Evolutionary conservation across 1,140 invertebrate genomes (phyloP).

Genomic region (Adelges cooleyi): DNA sequence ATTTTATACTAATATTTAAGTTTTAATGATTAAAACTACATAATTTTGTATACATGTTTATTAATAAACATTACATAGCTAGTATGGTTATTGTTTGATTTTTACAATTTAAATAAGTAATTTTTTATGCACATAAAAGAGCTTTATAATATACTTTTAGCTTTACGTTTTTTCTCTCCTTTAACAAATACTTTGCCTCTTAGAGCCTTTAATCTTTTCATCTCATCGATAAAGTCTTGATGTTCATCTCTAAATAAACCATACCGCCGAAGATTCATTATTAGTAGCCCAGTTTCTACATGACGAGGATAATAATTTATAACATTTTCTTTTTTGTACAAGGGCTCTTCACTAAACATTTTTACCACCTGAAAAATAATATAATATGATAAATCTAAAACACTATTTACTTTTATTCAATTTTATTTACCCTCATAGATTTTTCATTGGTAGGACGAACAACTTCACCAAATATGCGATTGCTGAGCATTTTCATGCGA

Average conservation of each 20-base stretch:
- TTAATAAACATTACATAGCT: no score
- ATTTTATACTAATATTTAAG: no score
- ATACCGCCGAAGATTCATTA: slow-evolving; percentile 58
- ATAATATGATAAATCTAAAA: slow-evolving; percentile 12
- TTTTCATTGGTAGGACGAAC: slow-evolving; percentile 55
- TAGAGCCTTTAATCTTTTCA: slow-evolving; percentile 58
- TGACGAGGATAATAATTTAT: slow-evolving; percentile 79
- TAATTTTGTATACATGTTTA: no score
- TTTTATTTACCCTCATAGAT: slow-evolving; percentile 48
- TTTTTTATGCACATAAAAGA: no score
- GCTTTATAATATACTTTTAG: slow-evolving; percentile 7
- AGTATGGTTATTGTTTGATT: no score
- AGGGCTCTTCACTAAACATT: slow-evolving; percentile 61
- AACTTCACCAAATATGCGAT: slow-evolving; percentile 83
- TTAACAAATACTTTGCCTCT: slow-evolving; percentile 52
- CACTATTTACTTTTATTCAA: no score
- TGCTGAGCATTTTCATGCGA: slow-evolving; percentile 74
- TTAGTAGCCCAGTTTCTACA: slow-evolving; percentile 57
- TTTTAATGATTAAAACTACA: no score
- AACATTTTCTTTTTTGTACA: slow-evolving; percentile 59
- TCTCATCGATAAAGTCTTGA: slow-evolving; percentile 83
- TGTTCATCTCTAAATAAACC: slow-evolving; percentile 82
- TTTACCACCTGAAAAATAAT: slow-evolving; percentile 52
- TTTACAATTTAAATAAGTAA: no score
- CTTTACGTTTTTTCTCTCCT: slow-evolving; percentile 24